Base-by-base conservation (phyloP, 30 jellyfish, hydroid and myxozoan genomes). In the Turritopsis rubra region DNA sequence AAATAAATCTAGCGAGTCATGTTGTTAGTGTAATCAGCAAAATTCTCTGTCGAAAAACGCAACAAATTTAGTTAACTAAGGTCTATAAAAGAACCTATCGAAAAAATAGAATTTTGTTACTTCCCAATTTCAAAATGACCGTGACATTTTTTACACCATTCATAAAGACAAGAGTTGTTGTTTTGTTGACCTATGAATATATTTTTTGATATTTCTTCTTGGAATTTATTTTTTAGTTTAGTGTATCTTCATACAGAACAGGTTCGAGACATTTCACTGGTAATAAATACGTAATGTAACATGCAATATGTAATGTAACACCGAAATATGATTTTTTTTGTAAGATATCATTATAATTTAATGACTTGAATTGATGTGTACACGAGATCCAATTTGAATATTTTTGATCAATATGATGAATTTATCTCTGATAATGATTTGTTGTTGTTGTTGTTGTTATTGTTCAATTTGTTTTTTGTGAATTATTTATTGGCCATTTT, bases 1-100 rank as follows among this genome's bases (percentile, higher is more conserved):
- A 73, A 84, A 79, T 66, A 80, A 75, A 71, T 79, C 86, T 17
- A 74, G 66, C 29, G 79, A 87, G 20, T 85, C 91, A 17, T 83
- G 96, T 53, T 88, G 96, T 73, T 88, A 83, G 60, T 41, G 8
- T n/a, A 52, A 54, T 8, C 66, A 79, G 26, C 25, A 53, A 4
- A 74, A 79, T 1, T 53, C 66, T 9, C 30, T 76, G 21, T 18
- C 22, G 25, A 76, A 76, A 29, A n/a, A n/a, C n/a, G n/a, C n/a
- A n/a, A n/a, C n/a, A n/a, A n/a, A n/a, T n/a, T n/a, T n/a, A n/a
- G n/a, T n/a, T n/a, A n/a, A n/a, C n/a, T n/a, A n/a, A n/a, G n/a
- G n/a, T n/a, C n/a, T n/a, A n/a, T n/a, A n/a, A n/a, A n/a, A n/a
- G n/a, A n/a, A n/a, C n/a, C n/a, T n/a, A n/a, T n/a, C n/a, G n/a